A percentile compares a stretch with the other conserved stretches of the same genome.
These are phyloP conservation scores for Achroia grisella DNA, from an alignment of 1,140 invertebrate genomes.

Conservation along the genomic window DNA sequence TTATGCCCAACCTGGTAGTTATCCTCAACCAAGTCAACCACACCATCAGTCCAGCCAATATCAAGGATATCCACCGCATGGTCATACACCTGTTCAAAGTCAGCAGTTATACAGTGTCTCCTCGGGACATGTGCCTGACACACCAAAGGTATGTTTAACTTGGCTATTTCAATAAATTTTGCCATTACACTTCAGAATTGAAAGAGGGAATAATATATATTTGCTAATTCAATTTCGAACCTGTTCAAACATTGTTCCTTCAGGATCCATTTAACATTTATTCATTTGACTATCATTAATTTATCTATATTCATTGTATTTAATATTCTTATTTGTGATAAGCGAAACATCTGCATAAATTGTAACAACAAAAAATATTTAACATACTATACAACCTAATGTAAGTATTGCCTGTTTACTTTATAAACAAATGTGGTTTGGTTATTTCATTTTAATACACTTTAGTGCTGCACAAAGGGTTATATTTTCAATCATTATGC, in stretches of 20 bases:
- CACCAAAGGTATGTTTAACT: neutral
- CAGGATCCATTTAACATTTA: too few species aligned
- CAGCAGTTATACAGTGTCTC: constrained; percentile 28
- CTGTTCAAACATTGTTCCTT: too few species aligned
- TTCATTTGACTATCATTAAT: constrained; percentile 5
- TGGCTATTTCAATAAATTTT: constrained; percentile 4
- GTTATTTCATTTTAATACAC: too few species aligned
- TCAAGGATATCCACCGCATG: constrained; percentile 23
- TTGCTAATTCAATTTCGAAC: too few species aligned
- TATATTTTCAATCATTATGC: too few species aligned
- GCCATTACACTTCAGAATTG: constrained; percentile 10
- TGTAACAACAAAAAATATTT: too few species aligned
- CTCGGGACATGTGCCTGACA: constrained; percentile 24
- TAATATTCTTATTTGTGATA: constrained; percentile 40
- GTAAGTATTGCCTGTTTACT: too few species aligned
- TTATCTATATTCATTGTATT: constrained; percentile 13
- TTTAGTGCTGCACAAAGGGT: too few species aligned
- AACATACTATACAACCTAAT: too few species aligned
- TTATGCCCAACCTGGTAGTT: constrained; percentile 23
- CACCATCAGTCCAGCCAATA: constrained; percentile 14
- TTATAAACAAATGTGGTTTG: too few species aligned
- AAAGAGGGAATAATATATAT: too few species aligned
- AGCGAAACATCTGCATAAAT: constrained; percentile 51
- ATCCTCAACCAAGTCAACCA: constrained; percentile 10
- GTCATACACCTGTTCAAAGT: constrained; percentile 17